Conservation (phyloP, 2,797 vertebrate species). For the Paratrypauchen microcephalus region DNA sequence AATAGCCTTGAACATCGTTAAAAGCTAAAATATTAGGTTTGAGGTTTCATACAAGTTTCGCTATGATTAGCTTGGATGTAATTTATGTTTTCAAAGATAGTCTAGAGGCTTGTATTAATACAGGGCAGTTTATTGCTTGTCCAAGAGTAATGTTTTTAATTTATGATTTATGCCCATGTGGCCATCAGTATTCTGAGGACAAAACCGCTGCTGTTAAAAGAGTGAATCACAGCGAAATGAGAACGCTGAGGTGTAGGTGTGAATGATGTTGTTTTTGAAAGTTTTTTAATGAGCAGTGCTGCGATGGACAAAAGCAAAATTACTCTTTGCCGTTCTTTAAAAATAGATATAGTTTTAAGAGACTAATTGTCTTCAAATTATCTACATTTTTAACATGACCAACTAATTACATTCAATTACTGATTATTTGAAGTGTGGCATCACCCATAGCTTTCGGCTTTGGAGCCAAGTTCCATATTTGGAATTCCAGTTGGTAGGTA, state of each 20-base stretch:
- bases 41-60: conserved; percentile 39
- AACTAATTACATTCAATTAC: too few relatives aligned
- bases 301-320: not conserved
- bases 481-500: too few relatives aligned
- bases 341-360: too few relatives aligned
- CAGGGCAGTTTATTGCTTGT: conserved; percentile 30
- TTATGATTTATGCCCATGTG: conserved; percentile 25
- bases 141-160: conserved; percentile 31
- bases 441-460: too few relatives aligned
- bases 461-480: too few relatives aligned
- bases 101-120: conserved; percentile 9
- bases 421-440: too few relatives aligned
- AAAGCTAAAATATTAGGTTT: conserved; percentile 38
- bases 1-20: conserved; percentile 44
- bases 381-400: too few relatives aligned
- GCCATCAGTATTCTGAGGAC: conserved; percentile 13
- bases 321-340: not conserved
- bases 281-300: not conserved
- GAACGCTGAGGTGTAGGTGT: not conserved
- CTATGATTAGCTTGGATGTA: conserved; percentile 44
- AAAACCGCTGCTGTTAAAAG: not conserved
- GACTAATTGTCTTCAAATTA: too few relatives aligned
- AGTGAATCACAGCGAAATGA: conserved; percentile 7
- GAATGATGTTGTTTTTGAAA: conserved; percentile 4
- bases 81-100: conserved; percentile 28